phyloP scores from a whole-genome alignment of 2,888 invertebrate species.

The Drosophila formosana region DNA sequence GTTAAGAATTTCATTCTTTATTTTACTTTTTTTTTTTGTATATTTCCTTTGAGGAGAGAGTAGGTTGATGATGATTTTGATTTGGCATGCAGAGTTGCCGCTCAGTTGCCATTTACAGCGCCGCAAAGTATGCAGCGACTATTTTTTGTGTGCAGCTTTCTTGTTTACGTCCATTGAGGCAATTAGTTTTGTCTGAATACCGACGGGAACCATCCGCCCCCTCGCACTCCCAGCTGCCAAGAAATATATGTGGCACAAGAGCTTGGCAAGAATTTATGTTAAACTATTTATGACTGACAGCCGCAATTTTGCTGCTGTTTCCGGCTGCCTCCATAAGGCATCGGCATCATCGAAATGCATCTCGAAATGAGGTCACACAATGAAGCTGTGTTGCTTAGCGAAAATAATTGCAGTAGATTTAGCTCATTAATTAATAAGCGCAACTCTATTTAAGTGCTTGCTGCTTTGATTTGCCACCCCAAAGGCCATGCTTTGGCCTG shows the following conservation, averaged over 20 bases:
- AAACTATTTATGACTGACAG: conserved; percentile 45
- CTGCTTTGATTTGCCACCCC: not conserved
- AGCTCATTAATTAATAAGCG: not conserved
- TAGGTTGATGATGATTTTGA: conserved; percentile 61
- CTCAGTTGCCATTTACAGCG: conserved; percentile 36
- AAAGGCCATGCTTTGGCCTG: not conserved
- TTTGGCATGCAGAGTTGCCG: conserved; percentile 57
- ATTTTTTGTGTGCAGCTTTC: conserved; percentile 23
- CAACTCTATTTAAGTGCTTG: not conserved
- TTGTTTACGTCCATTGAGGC: conserved; percentile 64
- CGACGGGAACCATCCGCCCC: no score
- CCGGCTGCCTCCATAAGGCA: conserved; percentile 21
- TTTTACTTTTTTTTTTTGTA: conserved; percentile 14
- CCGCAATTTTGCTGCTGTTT: conserved; percentile 23
- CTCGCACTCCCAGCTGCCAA: conserved; percentile 6
- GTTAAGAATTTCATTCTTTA: conserved; percentile 66
- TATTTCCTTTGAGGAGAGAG: conserved; percentile 1
- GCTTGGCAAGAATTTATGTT: conserved; percentile 39
- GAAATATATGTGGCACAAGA: conserved; percentile 2
- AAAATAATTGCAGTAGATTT: not conserved
- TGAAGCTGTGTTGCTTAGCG: not conserved
- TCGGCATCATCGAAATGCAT: conserved; percentile 7
- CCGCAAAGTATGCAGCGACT: conserved; percentile 60
- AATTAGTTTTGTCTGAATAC: conserved; percentile 69
- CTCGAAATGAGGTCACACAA: not conserved